Evolutionary conservation across 2,888 invertebrate species (phyloP).

Genomic region (Hyles lineata): DNA sequence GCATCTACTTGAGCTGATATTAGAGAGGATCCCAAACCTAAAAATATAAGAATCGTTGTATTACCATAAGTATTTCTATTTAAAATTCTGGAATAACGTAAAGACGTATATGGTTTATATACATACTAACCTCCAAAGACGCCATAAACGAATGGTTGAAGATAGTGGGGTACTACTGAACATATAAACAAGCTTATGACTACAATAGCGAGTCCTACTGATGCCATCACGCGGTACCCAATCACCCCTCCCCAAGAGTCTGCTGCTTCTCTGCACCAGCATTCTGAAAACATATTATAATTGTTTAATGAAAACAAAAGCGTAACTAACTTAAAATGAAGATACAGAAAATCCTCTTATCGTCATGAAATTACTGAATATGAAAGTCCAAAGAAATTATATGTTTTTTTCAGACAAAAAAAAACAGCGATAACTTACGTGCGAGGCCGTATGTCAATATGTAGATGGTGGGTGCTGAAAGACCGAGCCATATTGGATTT

Average conservation of each 20-base stretch:
- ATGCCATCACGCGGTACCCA: constrained; percentile 73
- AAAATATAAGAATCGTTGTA: constrained; percentile 40
- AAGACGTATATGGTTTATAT: background rate
- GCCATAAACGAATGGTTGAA: constrained; percentile 71
- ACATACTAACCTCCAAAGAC: constrained; percentile 65
- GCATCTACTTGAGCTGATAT: constrained; percentile 80
- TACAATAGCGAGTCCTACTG: constrained; percentile 63
- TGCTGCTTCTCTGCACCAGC: constrained; percentile 80
- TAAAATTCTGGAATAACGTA: background rate
- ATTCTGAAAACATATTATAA: constrained; percentile 62
- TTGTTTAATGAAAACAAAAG: background rate
- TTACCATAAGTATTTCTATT: background rate
- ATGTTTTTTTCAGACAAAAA: background rate
- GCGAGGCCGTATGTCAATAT: constrained; percentile 68
- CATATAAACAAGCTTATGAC: constrained; percentile 65
- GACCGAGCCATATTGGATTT: constrained; percentile 67
- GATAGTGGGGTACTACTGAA: constrained; percentile 59
- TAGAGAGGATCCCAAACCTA: constrained; percentile 78
- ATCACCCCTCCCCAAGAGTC: constrained; percentile 76
- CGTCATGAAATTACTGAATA: too few species aligned
- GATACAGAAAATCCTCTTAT: background rate
- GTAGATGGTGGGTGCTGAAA: constrained; percentile 70
- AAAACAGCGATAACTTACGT: constrained; percentile 61
- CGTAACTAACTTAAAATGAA: background rate
- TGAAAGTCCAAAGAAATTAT: background rate